Evolutionary conservation across 2,888 invertebrate genomes (phyloP).

Genomic region (Herminia tarsipennalis): DNA sequence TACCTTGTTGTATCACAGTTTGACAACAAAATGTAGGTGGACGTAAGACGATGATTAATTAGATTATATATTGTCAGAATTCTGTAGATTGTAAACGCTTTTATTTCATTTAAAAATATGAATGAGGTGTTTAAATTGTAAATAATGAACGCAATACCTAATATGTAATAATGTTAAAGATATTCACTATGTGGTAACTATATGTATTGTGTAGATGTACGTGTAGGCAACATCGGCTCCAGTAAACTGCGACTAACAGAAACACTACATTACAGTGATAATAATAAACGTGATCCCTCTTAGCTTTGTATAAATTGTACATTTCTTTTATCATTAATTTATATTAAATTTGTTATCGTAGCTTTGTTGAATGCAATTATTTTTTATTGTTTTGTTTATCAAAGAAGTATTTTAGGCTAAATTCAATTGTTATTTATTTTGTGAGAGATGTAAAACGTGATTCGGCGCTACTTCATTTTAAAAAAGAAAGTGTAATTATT

Average conservation of each 20-base stretch:
- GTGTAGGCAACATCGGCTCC: slow-evolving; percentile 43
- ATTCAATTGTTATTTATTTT: slow-evolving; percentile 85
- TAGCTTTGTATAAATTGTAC: slow-evolving; percentile 84
- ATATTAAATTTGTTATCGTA: slow-evolving; percentile 85
- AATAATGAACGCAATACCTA: slow-evolving; percentile 48
- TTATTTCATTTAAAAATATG: slow-evolving; percentile 35
- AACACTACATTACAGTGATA: slow-evolving; percentile 73
- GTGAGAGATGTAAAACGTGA: slow-evolving; percentile 80
- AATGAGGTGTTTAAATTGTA: slow-evolving; percentile 45
- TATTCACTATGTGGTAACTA: slow-evolving; percentile 50
- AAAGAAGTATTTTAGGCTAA: slow-evolving; percentile 84
- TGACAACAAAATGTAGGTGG: slow-evolving; percentile 48
- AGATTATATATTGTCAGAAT: slow-evolving; percentile 39
- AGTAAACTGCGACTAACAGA: slow-evolving; percentile 50
- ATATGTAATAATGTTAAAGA: slow-evolving; percentile 43
- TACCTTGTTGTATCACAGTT: slow-evolving; percentile 69
- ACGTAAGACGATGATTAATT: slow-evolving; percentile 37
- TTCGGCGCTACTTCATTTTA: slow-evolving; percentile 72
- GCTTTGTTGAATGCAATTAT: slow-evolving; percentile 86
- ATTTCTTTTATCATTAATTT: slow-evolving; percentile 84
- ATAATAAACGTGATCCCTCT: slow-evolving; percentile 75
- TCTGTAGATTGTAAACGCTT: slow-evolving; percentile 40
- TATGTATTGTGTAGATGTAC: slow-evolving; percentile 36
- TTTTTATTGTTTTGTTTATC: slow-evolving; percentile 85
- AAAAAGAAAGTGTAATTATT: slow-evolving; percentile 55